phyloP scores from a whole-genome alignment of 2,888 invertebrate genomes.

The Anoncus sp. region DNA sequence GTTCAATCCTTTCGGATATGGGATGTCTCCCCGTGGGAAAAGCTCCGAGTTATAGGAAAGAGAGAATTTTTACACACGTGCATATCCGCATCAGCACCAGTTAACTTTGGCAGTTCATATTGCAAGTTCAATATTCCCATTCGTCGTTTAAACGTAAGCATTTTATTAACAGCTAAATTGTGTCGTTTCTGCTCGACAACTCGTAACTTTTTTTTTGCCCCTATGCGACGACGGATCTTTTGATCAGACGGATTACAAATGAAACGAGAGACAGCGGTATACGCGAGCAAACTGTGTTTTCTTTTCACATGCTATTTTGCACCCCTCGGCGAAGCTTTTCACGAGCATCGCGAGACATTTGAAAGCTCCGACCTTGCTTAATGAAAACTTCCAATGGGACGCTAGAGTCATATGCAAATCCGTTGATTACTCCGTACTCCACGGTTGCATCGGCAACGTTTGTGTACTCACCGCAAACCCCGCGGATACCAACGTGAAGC shows the following conservation, averaged over 20 bases:
- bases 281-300: conserved; percentile 63
- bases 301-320: conserved; percentile 33
- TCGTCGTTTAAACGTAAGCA: background rate
- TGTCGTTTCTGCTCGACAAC: background rate
- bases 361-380: conserved; percentile 53
- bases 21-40: too few species aligned
- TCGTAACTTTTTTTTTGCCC: background rate
- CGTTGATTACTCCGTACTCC: conserved; percentile 69
- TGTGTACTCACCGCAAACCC: conserved; percentile 40
- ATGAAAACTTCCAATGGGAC: conserved; percentile 68
- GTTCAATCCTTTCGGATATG: too few species aligned
- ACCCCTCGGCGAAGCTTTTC: conserved; percentile 1
- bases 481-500: conserved; percentile 17
- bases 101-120: too few species aligned
- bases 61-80: too few species aligned
- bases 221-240: background rate
- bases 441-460: conserved; percentile 21
- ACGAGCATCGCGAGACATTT: conserved; percentile 38
- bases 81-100: too few species aligned
- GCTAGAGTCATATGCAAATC: conserved; percentile 70
- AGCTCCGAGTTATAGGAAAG: too few species aligned
- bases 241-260: background rate
- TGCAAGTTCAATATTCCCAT: too few species aligned
- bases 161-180: background rate
- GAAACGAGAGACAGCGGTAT: background rate